Evolutionary conservation across 2,113 vertebrate species (phyloP).

Genomic region (Cyprinodon tularosa): DNA sequence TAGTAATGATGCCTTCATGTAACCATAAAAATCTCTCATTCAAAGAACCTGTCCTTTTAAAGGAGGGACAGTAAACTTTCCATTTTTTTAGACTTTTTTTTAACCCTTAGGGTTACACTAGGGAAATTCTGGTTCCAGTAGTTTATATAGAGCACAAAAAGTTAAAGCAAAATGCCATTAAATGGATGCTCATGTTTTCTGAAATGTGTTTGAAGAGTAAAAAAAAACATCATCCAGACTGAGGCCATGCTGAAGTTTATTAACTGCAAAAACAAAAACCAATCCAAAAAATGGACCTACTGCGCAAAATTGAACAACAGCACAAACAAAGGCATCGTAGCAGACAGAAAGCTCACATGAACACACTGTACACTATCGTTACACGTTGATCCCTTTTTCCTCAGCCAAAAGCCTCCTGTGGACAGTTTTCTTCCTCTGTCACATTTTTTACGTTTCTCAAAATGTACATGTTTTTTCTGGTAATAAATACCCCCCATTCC

Average conservation of each 20-base stretch:
- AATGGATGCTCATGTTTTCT: neutral
- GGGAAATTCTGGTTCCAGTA: no score
- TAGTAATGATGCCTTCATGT: no score
- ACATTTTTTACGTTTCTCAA: slow-evolving; percentile 53
- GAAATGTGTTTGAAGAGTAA: neutral
- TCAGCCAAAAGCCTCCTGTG: slow-evolving; percentile 79
- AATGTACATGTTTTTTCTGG: slow-evolving; percentile 74
- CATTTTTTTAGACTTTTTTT: no score
- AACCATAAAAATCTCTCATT: no score
- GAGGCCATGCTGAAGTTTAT: slow-evolving; percentile 95
- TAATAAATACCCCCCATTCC: slow-evolving; percentile 67
- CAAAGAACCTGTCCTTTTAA: no score
- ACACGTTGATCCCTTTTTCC: slow-evolving; percentile 80
- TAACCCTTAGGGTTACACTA: no score
- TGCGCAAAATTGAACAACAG: slow-evolving; percentile 83
- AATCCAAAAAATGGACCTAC: slow-evolving; percentile 53
- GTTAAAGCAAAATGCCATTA: no score
- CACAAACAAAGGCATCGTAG: slow-evolving; percentile 77
- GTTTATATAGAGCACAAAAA: no score
- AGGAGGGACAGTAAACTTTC: no score
- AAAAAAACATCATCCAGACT: slow-evolving; percentile 20
- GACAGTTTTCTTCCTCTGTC: slow-evolving; percentile 51
- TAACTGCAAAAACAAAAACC: slow-evolving; percentile 83
- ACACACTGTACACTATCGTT: slow-evolving; percentile 81
- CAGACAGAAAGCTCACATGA: slow-evolving; percentile 79